Evolutionary conservation across 2,113 vertebrate genomes (phyloP), one percentile per base, ranked within the genome.

Genomic region (Apteryx mantelli): DNA sequence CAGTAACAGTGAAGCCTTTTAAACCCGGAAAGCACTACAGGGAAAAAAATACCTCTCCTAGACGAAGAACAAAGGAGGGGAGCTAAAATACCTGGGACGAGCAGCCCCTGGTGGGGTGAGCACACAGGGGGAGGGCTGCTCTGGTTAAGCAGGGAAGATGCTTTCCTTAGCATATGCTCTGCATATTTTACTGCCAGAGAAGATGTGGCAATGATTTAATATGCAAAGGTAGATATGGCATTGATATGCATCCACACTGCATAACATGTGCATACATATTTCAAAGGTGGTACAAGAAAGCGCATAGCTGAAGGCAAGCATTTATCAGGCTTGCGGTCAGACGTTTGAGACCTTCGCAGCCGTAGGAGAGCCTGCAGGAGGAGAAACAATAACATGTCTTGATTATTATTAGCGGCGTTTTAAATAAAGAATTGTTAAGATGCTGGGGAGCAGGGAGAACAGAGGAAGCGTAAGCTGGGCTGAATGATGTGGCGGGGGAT

Each of bases 111-210:
- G 66, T 70, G 93, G 55, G 82, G 82, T 76, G 93, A 68, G 81
- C 1, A 4, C 0, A 0, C 53, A 76, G 80, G n/a, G 88, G 93
- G 92, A 79, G 86, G 93, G 89, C 82, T 82, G 94, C 94, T 46
- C 64, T 6, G 79, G 88, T 71, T 34, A 75, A 64, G 95, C 96
- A 91, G 94, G 85, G 92, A 88, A 94, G 94, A 96, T 87, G 94
- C 88, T 91, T 95, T 64, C 95, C 95, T 97, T 97, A 98, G 96
- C 97, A 97, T 98, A 97, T 94, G 88, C 95, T 97, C 97, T 98
- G 97, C 97, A 97, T 98, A 98, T 97, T 97, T 98, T 98, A 97
- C 97, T 98, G 96, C 97, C 97, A 94, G 94, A 30, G 78, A 96
- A 96, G 96, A 97, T 93, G 95, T 92, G 97, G 92, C 22, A 4